These are phyloP conservation scores for Polydrusus pterygomalis DNA, from an alignment of 2,888 invertebrate genomes.

Conservation along the genomic window DNA sequence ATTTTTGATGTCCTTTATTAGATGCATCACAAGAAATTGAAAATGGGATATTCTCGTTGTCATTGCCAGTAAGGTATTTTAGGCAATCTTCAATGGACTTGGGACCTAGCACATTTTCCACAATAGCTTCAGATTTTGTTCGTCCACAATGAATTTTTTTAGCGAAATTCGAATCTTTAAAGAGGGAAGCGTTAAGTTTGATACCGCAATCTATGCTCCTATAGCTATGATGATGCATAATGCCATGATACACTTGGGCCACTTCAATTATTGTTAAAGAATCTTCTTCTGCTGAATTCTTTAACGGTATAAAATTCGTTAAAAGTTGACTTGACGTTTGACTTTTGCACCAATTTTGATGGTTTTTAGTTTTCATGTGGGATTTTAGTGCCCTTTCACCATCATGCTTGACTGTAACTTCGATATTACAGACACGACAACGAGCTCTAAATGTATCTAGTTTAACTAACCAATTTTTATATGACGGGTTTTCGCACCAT, in stretches of 20 bases:
- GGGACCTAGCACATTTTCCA: background rate
- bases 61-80: background rate
- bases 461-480: background rate
- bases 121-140: background rate
- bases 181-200: background rate
- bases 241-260: background rate
- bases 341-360: too few species aligned
- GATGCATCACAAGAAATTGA: background rate
- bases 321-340: too few species aligned
- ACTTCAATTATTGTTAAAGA: background rate
- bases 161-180: background rate
- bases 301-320: background rate
- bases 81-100: background rate
- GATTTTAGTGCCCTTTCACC: background rate
- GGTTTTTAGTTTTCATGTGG: background rate
- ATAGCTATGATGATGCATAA: background rate
- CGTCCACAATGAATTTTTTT: background rate
- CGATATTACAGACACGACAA: background rate
- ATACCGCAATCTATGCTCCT: constrained; percentile 1
- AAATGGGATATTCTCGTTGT: too few species aligned
- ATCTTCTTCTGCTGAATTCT: background rate
- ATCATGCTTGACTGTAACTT: background rate
- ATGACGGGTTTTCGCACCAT: background rate
- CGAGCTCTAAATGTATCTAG: background rate
- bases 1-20: background rate